phyloP scores from a whole-genome alignment of 2,113 vertebrate species.

The Bos javanicus region DNA sequence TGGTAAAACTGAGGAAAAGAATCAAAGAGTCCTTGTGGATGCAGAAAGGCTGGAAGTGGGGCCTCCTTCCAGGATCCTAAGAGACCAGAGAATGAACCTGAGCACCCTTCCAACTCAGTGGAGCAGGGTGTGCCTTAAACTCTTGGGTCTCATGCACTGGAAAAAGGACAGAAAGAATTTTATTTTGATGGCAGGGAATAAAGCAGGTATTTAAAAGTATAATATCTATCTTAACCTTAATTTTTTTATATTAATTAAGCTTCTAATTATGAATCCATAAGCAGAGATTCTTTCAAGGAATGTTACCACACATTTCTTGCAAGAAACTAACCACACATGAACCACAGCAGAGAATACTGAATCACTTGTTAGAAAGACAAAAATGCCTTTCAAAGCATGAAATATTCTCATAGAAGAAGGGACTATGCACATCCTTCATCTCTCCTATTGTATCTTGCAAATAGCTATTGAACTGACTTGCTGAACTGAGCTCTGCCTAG shows the following conservation, averaged over 20 bases:
- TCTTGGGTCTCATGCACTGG: rapidly evolving
- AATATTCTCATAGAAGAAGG: neutral
- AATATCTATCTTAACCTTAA: neutral
- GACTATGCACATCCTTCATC: rapidly evolving
- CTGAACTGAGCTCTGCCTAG: neutral
- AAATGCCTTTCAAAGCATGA: no score
- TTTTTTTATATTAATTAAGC: neutral
- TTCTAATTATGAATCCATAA: neutral
- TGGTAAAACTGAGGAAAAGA: neutral
- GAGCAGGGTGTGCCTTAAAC: rapidly evolving
- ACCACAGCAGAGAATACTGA: neutral
- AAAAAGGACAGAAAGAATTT: neutral
- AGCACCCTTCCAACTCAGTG: rapidly evolving
- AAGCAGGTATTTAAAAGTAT: neutral
- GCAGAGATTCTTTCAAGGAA: neutral
- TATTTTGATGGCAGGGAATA: neutral
- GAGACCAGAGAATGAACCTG: neutral
- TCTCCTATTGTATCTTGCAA: neutral
- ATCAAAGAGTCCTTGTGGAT: neutral
- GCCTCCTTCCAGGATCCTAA: neutral
- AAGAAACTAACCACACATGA: neutral
- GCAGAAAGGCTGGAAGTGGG: neutral
- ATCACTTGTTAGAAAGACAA: neutral
- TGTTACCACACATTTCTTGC: neutral
- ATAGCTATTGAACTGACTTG: neutral